Evolutionary conservation across 2,113 vertebrate species (phyloP).

Genomic region (Progne subis): DNA sequence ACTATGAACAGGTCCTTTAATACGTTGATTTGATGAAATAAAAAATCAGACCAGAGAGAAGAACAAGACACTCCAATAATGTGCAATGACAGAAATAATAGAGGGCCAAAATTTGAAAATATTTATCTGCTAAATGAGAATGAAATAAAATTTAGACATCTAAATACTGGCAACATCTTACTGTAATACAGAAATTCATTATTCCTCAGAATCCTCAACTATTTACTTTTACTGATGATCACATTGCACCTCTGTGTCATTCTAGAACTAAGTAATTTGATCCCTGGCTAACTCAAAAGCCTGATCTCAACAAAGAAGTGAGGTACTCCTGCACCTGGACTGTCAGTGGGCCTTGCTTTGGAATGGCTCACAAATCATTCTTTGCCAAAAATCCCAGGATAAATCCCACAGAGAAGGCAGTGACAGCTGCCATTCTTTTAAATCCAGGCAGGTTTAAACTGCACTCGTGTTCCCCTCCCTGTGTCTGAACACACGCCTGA

Average conservation of each 20-base stretch:
- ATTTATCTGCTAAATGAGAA: neutral
- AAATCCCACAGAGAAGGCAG: neutral
- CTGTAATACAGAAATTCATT: neutral
- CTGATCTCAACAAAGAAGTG: fast-evolving
- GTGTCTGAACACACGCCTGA: neutral
- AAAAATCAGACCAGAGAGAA: neutral
- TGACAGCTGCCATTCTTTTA: neutral
- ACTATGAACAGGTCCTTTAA: neutral
- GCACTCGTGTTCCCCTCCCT: neutral
- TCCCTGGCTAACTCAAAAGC: neutral
- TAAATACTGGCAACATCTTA: neutral
- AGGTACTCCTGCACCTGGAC: neutral
- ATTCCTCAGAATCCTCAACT: neutral
- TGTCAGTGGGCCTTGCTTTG: neutral
- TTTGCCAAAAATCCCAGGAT: fast-evolving
- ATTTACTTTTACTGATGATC: neutral
- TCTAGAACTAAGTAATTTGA: neutral
- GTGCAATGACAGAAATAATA: neutral
- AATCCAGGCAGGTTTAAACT: neutral
- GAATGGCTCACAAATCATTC: neutral
- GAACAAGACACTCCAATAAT: neutral
- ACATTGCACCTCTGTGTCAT: neutral
- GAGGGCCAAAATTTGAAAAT: neutral
- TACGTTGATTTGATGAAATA: neutral
- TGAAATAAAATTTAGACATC: neutral